A percentile compares a stretch with the other conserved stretches of the same genome.
These are phyloP conservation scores for Nemotelus pantherinus DNA, from an alignment of 2,888 invertebrate genomes.

Conservation along the genomic window DNA sequence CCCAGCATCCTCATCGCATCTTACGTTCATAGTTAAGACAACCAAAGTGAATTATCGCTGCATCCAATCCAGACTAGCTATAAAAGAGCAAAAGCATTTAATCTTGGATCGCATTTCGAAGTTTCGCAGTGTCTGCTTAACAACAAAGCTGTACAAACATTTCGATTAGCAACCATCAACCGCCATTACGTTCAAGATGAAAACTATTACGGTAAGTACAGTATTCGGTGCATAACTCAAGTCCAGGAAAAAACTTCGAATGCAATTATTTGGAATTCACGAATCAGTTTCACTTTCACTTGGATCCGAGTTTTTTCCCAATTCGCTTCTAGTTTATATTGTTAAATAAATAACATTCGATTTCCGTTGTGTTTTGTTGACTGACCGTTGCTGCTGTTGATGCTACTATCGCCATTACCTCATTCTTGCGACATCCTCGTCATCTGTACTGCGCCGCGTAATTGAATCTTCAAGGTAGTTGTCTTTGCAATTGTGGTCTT, in stretches of 20 bases:
- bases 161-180: neutral
- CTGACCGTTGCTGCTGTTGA: neutral
- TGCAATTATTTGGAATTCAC: slow-evolving; percentile 15
- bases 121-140: slow-evolving; percentile 14
- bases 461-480: slow-evolving; percentile 6
- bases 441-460: neutral
- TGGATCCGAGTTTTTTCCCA: neutral
- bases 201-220: slow-evolving; percentile 27
- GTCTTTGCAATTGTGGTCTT: slow-evolving; percentile 36
- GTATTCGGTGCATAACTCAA: neutral
- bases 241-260: neutral
- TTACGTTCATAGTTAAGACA: neutral
- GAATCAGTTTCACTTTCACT: slow-evolving; percentile 40
- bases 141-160: neutral
- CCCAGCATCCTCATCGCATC: neutral
- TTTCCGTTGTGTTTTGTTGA: too few species aligned
- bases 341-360: too few species aligned
- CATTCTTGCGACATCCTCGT: slow-evolving; percentile 3
- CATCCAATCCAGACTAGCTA: neutral
- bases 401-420: slow-evolving; percentile 1
- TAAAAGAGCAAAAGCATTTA: slow-evolving; percentile 40
- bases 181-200: slow-evolving; percentile 21
- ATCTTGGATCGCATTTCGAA: slow-evolving; percentile 31
- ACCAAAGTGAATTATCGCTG: neutral
- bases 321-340: slow-evolving; percentile 6